Conservation (phyloP, 2,113 vertebrate genomes). For the Butorides virescens region DNA sequence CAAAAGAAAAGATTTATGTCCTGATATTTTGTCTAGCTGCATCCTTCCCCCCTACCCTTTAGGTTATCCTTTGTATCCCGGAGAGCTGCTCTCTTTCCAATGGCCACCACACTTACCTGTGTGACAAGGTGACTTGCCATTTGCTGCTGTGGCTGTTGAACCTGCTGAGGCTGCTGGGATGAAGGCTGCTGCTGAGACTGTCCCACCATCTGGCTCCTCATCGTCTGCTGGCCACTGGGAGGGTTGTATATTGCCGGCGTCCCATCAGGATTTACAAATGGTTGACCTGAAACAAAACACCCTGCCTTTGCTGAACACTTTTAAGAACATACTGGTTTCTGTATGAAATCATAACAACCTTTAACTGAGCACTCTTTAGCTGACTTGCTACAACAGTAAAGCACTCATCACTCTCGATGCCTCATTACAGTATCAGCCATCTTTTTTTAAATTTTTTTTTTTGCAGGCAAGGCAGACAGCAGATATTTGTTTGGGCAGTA, state of each 20-base stretch:
- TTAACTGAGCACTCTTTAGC: background rate
- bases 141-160: slow-evolving; percentile 79
- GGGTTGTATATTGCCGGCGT: slow-evolving; percentile 93
- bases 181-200: slow-evolving; percentile 74
- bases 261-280: slow-evolving; percentile 94
- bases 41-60: background rate
- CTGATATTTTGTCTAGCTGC: background rate
- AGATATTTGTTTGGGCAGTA: background rate
- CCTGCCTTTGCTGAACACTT: background rate
- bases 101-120: slow-evolving; percentile 82
- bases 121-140: slow-evolving; percentile 76
- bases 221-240: slow-evolving; percentile 82
- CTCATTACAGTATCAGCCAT: background rate
- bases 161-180: slow-evolving; percentile 76
- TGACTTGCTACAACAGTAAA: background rate
- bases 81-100: background rate
- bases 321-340: background rate
- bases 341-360: background rate
- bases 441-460: too few relatives aligned
- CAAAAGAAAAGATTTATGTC: background rate
- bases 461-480: background rate
- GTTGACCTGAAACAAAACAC: slow-evolving; percentile 82
- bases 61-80: background rate
- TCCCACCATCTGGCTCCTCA: slow-evolving; percentile 77
- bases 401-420: background rate